phyloP scores from a whole-genome alignment of 2,113 vertebrate genomes.

The Pelobates fuscus region DNA sequence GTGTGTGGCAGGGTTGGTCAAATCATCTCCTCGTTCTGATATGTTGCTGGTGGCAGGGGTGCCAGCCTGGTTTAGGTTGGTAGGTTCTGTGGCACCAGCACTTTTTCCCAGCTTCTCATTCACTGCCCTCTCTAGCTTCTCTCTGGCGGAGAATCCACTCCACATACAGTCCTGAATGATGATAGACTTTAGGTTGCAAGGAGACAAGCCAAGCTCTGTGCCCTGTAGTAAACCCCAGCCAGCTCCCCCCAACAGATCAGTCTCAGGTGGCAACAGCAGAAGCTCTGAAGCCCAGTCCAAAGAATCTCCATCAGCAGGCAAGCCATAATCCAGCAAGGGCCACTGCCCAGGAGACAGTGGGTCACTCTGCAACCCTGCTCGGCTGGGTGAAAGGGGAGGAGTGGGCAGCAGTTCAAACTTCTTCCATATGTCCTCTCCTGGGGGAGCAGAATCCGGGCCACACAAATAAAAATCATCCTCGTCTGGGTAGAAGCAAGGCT shows the following conservation, averaged over 20 bases:
- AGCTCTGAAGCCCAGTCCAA: slow-evolving; percentile 94
- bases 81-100: slow-evolving; percentile 50
- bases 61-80: slow-evolving; percentile 52
- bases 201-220: slow-evolving; percentile 74
- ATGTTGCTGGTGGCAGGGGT: slow-evolving; percentile 4
- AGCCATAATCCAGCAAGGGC: slow-evolving; percentile 62
- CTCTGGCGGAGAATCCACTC: slow-evolving; percentile 93
- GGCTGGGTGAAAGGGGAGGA: slow-evolving; percentile 94
- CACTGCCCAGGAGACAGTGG: slow-evolving; percentile 54
- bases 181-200: slow-evolving; percentile 86
- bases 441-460: slow-evolving; percentile 91
- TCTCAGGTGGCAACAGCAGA: slow-evolving; percentile 82
- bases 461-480: slow-evolving; percentile 97
- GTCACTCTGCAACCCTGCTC: slow-evolving; percentile 73
- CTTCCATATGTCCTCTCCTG: slow-evolving; percentile 99
- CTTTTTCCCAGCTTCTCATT: slow-evolving; percentile 87
- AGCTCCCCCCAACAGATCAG: slow-evolving; percentile 78
- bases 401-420: slow-evolving; percentile 97
- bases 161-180: slow-evolving; percentile 99
- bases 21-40: slow-evolving; percentile 58
- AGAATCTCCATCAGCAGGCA: slow-evolving; percentile 71
- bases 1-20: slow-evolving; percentile 74
- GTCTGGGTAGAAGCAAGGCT: slow-evolving; percentile 96
- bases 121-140: slow-evolving; percentile 90
- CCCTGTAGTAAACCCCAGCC: slow-evolving; percentile 74